Evolutionary conservation across 1,140 invertebrate genomes (phyloP).

Genomic region (Streblospio benedicti): DNA sequence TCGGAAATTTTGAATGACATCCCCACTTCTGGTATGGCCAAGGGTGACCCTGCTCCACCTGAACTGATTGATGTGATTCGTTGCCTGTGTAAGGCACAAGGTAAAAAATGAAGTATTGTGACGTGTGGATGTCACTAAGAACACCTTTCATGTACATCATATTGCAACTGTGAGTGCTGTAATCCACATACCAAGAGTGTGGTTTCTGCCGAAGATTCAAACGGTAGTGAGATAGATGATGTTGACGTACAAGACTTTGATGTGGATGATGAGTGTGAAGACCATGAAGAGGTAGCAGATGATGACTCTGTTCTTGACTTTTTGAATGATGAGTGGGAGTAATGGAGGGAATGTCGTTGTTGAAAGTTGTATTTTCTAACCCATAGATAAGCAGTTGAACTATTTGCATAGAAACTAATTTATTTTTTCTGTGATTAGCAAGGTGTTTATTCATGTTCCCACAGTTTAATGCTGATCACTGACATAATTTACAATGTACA

Average conservation of each 20-base stretch:
- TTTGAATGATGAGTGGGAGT: neutral
- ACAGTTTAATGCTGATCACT: too few relatives aligned
- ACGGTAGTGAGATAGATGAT: neutral
- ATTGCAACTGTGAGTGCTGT: conserved; percentile 4
- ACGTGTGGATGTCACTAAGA: conserved; percentile 2
- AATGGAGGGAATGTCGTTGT: too few relatives aligned
- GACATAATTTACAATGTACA: too few relatives aligned
- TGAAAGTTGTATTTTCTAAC: too few relatives aligned
- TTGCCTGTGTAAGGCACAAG: neutral
- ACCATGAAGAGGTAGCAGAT: neutral
- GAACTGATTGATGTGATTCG: neutral
- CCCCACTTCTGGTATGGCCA: neutral
- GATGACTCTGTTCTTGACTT: neutral
- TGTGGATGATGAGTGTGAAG: neutral
- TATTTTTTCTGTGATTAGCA: too few relatives aligned
- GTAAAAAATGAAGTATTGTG: neutral
- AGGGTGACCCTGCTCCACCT: neutral
- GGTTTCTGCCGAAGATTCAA: too few relatives aligned
- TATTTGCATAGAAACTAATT: too few relatives aligned
- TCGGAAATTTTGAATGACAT: conserved; percentile 1
- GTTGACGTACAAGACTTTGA: neutral
- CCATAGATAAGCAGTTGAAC: too few relatives aligned
- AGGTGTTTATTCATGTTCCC: too few relatives aligned
- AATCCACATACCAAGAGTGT: neutral
- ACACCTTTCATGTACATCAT: neutral